Base-by-base conservation (phyloP, 2,797 vertebrate genomes). In the Pipistrellus nathusii region DNA sequence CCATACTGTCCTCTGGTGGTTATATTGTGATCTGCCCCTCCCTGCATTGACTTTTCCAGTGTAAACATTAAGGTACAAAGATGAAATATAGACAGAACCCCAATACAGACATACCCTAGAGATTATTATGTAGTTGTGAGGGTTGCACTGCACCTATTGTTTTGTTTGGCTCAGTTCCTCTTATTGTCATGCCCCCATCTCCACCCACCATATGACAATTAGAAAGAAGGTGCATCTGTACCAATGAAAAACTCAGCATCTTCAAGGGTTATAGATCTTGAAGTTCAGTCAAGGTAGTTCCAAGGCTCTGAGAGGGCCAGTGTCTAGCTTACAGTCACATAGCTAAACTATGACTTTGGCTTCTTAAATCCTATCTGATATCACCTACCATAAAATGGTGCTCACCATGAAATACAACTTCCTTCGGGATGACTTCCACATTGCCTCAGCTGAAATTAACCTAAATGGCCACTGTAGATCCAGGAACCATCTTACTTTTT, bases 1-100 rank as follows among this genome's bases (percentile, higher is more conserved):
- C 88, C n/a, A 88, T 85, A 78, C 97, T 96, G 93, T 92, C 93
- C 97, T 93, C 97, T 96, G 90, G 77, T 82, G 96, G 90, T 88
- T 0, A 7, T 35, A 46, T 35, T 84, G 82, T 64, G 38, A 59
- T 68, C 27, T 86, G 57, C 96, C 95, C 90, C 72, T 76, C 38
- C 46, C 27, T 72, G 55, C 17, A 4, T 0, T 30, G 44, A 73
- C 51, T 76, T 93, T 57, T 32, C 27, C 87, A 72, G 21, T 9
- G 44, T 21, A 51, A 57, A 78, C 12, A 15, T 75, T 23, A 90
- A 64, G 27, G 53, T 35, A 6, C 62, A 78, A 68, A 92, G 48
- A 62, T 71, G 14, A 73, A 73, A 27, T 30, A 9, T 5, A 68
- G 77, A 48, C 87, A 76, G 32, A 44, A 3, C 32, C 41, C 4